Conservation (phyloP, 2,888 invertebrate genomes). For the Amphipyra tragopoginis region DNA sequence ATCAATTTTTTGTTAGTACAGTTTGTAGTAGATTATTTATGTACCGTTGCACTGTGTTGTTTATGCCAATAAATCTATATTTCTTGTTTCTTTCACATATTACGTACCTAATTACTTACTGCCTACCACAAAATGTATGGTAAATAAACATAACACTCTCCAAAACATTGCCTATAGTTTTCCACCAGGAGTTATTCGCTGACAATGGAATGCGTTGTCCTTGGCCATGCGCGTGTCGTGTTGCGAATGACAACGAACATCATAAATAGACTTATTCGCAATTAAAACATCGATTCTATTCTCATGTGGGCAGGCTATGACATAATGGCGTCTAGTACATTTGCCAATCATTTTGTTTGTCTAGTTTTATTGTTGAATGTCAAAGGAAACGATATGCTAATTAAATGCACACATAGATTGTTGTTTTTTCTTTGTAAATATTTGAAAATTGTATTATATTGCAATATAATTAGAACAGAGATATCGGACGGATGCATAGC, state of each 20-base stretch:
- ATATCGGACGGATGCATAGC: too few relatives aligned
- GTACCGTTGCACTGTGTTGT: too few relatives aligned
- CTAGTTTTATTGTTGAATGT: conserved; percentile 17
- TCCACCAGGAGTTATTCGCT: conserved; percentile 24
- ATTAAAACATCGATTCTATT: conserved; percentile 15
- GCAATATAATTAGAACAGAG: too few relatives aligned
- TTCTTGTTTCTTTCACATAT: too few relatives aligned
- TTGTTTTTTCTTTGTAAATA: too few relatives aligned
- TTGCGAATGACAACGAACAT: conserved; percentile 26
- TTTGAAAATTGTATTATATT: too few relatives aligned
- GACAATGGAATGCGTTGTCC: conserved; percentile 6
- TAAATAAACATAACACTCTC: background rate
- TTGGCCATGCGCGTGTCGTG: conserved; percentile 25
- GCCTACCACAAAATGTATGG: too few relatives aligned
- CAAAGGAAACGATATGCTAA: conserved; percentile 10
- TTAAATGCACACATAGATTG: background rate
- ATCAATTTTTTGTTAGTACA: too few relatives aligned
- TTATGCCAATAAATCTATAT: too few relatives aligned
- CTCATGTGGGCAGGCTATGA: conserved; percentile 53
- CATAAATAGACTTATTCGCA: conserved; percentile 31
- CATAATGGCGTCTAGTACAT: conserved; percentile 48
- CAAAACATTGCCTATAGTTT: conserved; percentile 28
- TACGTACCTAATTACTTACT: too few relatives aligned
- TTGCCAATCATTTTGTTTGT: conserved; percentile 38
- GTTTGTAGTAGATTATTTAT: too few relatives aligned